These are phyloP conservation scores for Anolis apletophallus DNA, from an alignment of 2,797 vertebrate genomes.

Conservation along the genomic window DNA sequence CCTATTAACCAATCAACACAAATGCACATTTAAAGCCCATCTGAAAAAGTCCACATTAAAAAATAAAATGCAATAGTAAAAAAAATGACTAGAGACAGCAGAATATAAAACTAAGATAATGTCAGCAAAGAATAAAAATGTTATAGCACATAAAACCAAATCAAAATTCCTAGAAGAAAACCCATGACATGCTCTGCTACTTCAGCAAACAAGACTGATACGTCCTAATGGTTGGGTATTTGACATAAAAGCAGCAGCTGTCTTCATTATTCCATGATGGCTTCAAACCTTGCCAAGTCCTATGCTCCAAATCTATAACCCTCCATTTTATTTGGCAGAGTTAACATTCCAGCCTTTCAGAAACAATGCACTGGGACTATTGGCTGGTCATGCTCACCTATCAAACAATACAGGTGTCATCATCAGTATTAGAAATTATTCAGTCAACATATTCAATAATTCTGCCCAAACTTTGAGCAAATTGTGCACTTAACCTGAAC, in stretches of 20 bases:
- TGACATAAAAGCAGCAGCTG: neutral
- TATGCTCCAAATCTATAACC: neutral
- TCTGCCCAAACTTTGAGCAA: neutral
- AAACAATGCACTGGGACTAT: neutral
- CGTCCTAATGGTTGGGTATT: fast-evolving
- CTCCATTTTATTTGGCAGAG: neutral
- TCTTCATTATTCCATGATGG: neutral
- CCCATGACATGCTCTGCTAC: neutral
- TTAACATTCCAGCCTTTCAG: slow-evolving; percentile 22
- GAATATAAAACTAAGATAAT: neutral
- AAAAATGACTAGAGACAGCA: neutral
- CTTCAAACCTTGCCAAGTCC: neutral
- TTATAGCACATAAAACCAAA: neutral
- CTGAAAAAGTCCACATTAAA: too few species aligned
- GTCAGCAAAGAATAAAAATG: neutral
- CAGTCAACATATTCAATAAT: neutral
- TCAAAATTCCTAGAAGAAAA: neutral
- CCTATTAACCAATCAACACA: neutral
- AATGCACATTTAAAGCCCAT: neutral
- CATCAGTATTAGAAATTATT: slow-evolving; percentile 38
- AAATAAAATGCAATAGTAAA: neutral
- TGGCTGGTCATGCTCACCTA: slow-evolving; percentile 37
- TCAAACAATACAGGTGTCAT: slow-evolving; percentile 31
- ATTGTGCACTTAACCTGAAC: neutral
- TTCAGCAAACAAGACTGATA: neutral